A percentile compares a stretch with the other conserved stretches of the same genome.
phyloP scores from a whole-genome alignment of 2,888 invertebrate species.

The Teleogryllus oceanicus region DNA sequence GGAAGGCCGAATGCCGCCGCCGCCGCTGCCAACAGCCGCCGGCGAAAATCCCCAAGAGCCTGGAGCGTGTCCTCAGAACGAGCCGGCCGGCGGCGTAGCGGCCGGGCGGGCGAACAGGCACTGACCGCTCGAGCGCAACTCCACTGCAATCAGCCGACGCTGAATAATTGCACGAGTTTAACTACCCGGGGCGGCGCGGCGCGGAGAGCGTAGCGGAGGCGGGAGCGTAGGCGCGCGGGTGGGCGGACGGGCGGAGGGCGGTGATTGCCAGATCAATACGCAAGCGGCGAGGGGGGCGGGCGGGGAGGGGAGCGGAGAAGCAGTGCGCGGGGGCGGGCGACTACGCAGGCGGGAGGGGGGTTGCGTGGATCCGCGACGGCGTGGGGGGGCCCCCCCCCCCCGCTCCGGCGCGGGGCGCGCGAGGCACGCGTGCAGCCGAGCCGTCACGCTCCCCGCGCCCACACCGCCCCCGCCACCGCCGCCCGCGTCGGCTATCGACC shows the following conservation, averaged over 20 bases:
- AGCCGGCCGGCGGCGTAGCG: neutral
- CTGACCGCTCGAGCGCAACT: constrained; percentile 6
- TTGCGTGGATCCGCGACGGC: neutral
- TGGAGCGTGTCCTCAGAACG: neutral
- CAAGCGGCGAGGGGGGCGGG: neutral
- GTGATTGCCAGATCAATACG: constrained; percentile 18
- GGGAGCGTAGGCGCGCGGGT: neutral
- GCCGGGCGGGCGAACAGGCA: neutral
- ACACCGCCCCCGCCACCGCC: neutral
- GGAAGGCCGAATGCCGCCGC: neutral
- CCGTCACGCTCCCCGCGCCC: neutral
- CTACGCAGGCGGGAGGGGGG: neutral
- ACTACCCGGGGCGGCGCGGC: too few species aligned
- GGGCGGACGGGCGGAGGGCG: neutral
- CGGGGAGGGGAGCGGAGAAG: neutral
- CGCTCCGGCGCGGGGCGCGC: neutral
- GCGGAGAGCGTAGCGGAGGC: neutral
- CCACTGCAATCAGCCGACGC: neutral
- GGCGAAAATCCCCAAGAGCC: neutral
- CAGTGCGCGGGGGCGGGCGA: neutral
- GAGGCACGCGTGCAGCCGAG: neutral
- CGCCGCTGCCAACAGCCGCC: neutral
- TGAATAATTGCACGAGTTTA: constrained; percentile 3
- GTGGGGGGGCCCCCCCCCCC: neutral
- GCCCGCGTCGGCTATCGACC: neutral